Evolutionary conservation across 2,113 vertebrate genomes (phyloP).

Genomic region (Peromyscus polionotus): DNA sequence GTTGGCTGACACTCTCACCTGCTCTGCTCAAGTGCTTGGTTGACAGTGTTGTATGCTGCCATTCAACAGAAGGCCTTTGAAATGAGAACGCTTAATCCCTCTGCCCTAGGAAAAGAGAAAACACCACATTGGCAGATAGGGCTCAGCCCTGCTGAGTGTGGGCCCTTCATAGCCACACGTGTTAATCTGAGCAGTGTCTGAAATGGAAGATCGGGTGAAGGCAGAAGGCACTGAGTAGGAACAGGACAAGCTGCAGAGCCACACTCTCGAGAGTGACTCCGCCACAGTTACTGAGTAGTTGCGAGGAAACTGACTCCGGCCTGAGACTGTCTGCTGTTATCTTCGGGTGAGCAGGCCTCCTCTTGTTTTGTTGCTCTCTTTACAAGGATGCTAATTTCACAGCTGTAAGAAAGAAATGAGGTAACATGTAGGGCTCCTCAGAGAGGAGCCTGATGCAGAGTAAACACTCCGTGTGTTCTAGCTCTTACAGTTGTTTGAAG

Average conservation of each 20-base stretch:
- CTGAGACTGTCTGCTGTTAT: background rate
- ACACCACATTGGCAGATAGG: conserved; percentile 52
- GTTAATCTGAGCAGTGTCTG: background rate
- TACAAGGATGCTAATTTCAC: conserved; percentile 12
- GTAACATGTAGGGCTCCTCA: background rate
- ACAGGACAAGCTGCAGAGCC: background rate
- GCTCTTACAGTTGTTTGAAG: background rate
- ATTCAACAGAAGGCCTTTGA: conserved; percentile 64
- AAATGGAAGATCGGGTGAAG: background rate
- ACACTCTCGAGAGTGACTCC: background rate
- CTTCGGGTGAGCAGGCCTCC: background rate
- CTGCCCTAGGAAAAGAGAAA: conserved; percentile 44
- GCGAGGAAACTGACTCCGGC: background rate
- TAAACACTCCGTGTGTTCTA: background rate
- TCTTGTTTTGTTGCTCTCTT: conserved; percentile 1
- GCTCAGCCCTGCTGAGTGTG: background rate
- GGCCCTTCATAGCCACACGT: background rate
- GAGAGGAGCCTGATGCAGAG: background rate
- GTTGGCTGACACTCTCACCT: conserved; percentile 58
- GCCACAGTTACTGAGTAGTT: background rate
- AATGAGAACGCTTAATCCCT: conserved; percentile 63
- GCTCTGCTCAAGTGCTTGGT: conserved; percentile 59
- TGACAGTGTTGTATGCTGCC: conserved; percentile 62
- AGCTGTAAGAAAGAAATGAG: conserved; percentile 10
- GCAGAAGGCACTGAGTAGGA: background rate